Evolutionary conservation across 1,140 invertebrate genomes (phyloP).

Genomic region (Apis mellifera): Amel_HAv3.1 CM009942.2:7832001-7832500

Average conservation of each 20-base stretch:
- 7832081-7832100: constrained; percentile 36
- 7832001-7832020: not conserved
- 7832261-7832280: not conserved
- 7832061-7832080: constrained; percentile 46
- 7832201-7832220: constrained; percentile 43
- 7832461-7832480: too few relatives aligned
- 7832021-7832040: not conserved
- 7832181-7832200: constrained; percentile 17
- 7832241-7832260: not conserved
- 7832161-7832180: constrained; percentile 25
- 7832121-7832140: constrained; percentile 39
- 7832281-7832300: not conserved
- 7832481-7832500: too few relatives aligned
- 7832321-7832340: too few relatives aligned
- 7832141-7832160: constrained; percentile 54
- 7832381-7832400: too few relatives aligned
- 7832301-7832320: too few relatives aligned
- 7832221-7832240: constrained; percentile 33
- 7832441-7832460: too few relatives aligned
- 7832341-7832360: too few relatives aligned
- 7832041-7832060: not conserved
- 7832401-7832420: too few relatives aligned
- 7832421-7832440: too few relatives aligned
- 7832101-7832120: constrained; percentile 44
- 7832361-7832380: too few relatives aligned